These are phyloP conservation scores for Drosophila azteca DNA, from an alignment of 1,140 invertebrate genomes.

Conservation along the genomic window DNA sequence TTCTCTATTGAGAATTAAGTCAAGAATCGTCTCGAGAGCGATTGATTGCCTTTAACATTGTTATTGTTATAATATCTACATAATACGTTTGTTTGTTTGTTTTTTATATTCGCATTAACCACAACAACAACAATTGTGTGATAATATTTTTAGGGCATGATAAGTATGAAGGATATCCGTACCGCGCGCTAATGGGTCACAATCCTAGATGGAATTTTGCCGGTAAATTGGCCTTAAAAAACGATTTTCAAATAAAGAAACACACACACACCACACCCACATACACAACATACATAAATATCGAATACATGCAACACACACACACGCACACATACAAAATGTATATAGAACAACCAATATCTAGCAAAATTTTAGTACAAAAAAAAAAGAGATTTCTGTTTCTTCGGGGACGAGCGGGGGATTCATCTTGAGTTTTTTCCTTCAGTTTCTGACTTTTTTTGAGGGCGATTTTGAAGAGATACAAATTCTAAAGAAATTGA, in stretches of 20 bases:
- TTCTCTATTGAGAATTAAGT: constrained; percentile 1
- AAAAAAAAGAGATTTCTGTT: constrained; percentile 1
- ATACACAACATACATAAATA: constrained; percentile 18
- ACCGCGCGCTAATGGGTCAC: constrained; percentile 82
- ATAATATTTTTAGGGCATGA: constrained; percentile 80
- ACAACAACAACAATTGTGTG: constrained; percentile 57
- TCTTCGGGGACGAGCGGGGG: neutral
- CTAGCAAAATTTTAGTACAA: constrained; percentile 25
- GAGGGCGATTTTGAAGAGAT: constrained; percentile 4
- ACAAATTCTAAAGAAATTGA: constrained; percentile 10
- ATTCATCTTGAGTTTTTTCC: neutral
- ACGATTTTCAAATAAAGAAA: constrained; percentile 31
- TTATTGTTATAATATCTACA: constrained; percentile 6
- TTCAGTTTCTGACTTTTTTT: constrained; percentile 4
- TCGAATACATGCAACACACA: constrained; percentile 4
- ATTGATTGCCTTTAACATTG: constrained; percentile 41
- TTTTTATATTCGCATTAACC: constrained; percentile 45
- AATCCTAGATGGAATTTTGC: constrained; percentile 84
- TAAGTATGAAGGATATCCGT: constrained; percentile 83
- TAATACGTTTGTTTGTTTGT: constrained; percentile 55
- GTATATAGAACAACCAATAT: constrained; percentile 29
- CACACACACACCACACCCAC: constrained; percentile 12
- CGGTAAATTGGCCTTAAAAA: constrained; percentile 82
- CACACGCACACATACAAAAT: constrained; percentile 24
- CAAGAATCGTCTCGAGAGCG: constrained; percentile 16